A percentile compares a stretch with the other conserved stretches of the same genome.
Conservation (phyloP, 2,888 invertebrate species). For the Dinocampus coccinellae region DNA sequence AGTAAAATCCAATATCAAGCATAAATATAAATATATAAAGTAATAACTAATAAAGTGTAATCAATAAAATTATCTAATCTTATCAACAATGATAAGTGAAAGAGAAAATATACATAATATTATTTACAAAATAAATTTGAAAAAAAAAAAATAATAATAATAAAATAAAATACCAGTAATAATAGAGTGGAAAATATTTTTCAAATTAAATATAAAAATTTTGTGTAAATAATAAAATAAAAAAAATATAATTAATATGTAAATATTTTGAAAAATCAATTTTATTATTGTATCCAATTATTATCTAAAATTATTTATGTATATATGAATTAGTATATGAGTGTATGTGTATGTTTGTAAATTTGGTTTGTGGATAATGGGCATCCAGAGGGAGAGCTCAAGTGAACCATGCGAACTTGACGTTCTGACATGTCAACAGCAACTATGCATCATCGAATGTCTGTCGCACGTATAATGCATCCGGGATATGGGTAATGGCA, state of each 20-base stretch:
- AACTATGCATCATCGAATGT: slow-evolving; percentile 69
- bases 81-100: slow-evolving; percentile 16
- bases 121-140: background rate
- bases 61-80: slow-evolving; percentile 16
- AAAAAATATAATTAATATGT: too few relatives aligned
- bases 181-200: too few relatives aligned
- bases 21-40: background rate
- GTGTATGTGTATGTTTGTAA: background rate
- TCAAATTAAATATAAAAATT: too few relatives aligned
- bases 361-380: slow-evolving; percentile 29
- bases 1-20: background rate
- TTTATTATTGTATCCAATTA: too few relatives aligned
- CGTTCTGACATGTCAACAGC: slow-evolving; percentile 68
- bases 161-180: too few relatives aligned
- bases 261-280: too few relatives aligned
- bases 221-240: too few relatives aligned
- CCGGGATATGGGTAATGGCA: slow-evolving; percentile 40
- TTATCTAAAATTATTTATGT: background rate
- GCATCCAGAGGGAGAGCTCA: slow-evolving; percentile 46
- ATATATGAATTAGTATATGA: background rate
- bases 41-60: too few relatives aligned
- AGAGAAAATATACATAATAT: background rate
- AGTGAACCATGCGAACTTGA: slow-evolving; percentile 67
- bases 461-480: slow-evolving; percentile 60
- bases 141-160: background rate